Evolutionary conservation across 2,888 invertebrate species (phyloP), one percentile per base, ranked within the genome.

Genomic region (Polyploca ridens): DNA sequence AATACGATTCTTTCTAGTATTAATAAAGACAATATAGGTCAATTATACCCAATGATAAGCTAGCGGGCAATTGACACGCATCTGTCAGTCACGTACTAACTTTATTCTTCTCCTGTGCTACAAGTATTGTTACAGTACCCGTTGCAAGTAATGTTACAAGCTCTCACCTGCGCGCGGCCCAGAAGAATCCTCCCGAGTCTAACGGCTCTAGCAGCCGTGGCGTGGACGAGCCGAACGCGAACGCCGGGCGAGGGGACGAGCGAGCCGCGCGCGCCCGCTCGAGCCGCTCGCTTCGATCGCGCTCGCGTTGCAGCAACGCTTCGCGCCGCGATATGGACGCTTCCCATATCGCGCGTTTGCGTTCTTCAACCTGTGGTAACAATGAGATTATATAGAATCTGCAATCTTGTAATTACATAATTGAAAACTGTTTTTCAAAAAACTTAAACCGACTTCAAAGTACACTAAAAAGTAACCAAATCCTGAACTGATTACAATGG

Each of bases 171-270:
- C 98, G 96, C 87, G 97, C 96, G 74, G 97, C 97, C 98, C 97
- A 98, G 95, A 97, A 98, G 82, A 96, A 95, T 73, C 96, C 96
- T 66, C 96, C 96, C 75, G 97, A 96, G 86, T 98, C 97, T 69
- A 96, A 95, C 64, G 97, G 97, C 87, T 98, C 97, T 80, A 98
- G 94, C 94, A 98, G 96, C 71, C 98, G 95, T 70, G 98, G 98
- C 70, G 98, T 98, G 75, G 98, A 98, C 79, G 98, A 98, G 68
- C 98, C 98, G 92, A 98, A 98, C 64, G 98, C 98, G 93, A 98
- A 98, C 65, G 96, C 97, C 8, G 91, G 85, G 59, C 93, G 85
- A n/a, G 93, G 92, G 38, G 92, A 74, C 79, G 97, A 95, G 84
- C 98, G 97, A 79, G 97, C 96, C 81, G 96, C 96, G 81, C 96